phyloP scores from a whole-genome alignment of 2,888 invertebrate genomes.

The Pollenia angustigena region DNA sequence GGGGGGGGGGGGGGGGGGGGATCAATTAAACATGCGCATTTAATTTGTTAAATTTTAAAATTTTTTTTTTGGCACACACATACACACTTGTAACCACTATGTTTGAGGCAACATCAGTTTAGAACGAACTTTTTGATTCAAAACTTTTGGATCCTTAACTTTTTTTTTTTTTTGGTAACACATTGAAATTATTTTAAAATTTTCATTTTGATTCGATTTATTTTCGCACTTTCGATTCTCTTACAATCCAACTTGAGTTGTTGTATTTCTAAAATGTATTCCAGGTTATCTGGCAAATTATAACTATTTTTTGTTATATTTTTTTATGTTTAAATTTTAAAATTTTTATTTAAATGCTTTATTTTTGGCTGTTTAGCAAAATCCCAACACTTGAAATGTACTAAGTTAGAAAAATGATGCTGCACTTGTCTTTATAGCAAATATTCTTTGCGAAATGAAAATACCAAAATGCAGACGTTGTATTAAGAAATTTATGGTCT shows the following conservation, averaged over 20 bases:
- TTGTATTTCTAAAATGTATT: no score
- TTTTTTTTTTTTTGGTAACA: background rate
- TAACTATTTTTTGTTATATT: no score
- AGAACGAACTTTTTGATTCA: no score
- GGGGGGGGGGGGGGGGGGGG: no score
- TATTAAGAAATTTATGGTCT: conserved; percentile 49
- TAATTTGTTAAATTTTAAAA: conserved; percentile 4
- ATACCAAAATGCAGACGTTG: conserved; percentile 4
- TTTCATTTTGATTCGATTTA: no score
- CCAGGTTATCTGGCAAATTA: no score
- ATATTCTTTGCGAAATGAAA: background rate
- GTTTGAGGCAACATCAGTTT: background rate
- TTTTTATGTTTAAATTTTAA: background rate
- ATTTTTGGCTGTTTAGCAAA: conserved; percentile 2
- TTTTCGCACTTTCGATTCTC: no score
- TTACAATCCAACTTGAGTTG: no score
- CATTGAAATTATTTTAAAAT: no score
- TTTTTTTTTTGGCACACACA: conserved; percentile 16
- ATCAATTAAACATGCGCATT: conserved; percentile 62
- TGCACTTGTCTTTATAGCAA: conserved; percentile 58
- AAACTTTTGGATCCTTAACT: background rate
- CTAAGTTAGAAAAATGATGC: conserved; percentile 52
- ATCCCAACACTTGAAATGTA: conserved; percentile 28
- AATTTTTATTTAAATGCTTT: background rate
- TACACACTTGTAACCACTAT: conserved; percentile 24